Evolutionary conservation across 2,113 vertebrate genomes (phyloP), one percentile per base, ranked within the genome.

Genomic region (Pionites leucogaster): DNA sequence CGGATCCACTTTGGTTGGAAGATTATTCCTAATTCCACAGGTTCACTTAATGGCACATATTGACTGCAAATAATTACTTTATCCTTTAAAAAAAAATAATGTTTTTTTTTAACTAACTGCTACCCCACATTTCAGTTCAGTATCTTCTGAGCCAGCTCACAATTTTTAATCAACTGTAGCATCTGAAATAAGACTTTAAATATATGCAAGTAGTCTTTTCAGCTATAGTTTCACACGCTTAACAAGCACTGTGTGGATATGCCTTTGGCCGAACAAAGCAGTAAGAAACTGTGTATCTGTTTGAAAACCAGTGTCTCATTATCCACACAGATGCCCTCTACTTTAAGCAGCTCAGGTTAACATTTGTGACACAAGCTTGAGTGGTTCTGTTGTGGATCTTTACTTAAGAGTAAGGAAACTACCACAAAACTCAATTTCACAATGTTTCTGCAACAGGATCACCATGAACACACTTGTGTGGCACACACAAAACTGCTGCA

Each of bases 61-160:
- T 98, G 98, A 98, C 98, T 98, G 97, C 97, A 98, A 98, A 47
- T 47, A 97, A 96, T 97, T 95, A 97, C 95, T 96, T 98, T 97
- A 97, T 97, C 97, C 97, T 98, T 90, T 97, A 97, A 98, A 98
- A 97, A 98, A 98, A 98, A 98, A 97, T 93, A 97, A 94, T 70
- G 82, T 96, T 94, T 97, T 18, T 98, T 98, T 98, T 98, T 96
- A 98, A 96, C 98, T 98, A 98, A 97, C 97, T 98, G 98, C 98
- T 97, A 98, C 98, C 93, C 98, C 92, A 98, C 80, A 91, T 97
- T 98, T 98, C 98, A 98, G 98, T 96, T 98, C 89, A 97, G 98
- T 98, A 98, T 98, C 98, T 99, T 98, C 98, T 98, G 99, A 99
- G 99, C 99, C 99, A 99, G 99, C 99, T 99, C 98, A 99, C 98